Percentiles rank a stretch among this genome's conserved stretches.
These are phyloP conservation scores for Gallirallus australis DNA, from an alignment of 2,797 vertebrate species.

Conservation along the genomic window DNA sequence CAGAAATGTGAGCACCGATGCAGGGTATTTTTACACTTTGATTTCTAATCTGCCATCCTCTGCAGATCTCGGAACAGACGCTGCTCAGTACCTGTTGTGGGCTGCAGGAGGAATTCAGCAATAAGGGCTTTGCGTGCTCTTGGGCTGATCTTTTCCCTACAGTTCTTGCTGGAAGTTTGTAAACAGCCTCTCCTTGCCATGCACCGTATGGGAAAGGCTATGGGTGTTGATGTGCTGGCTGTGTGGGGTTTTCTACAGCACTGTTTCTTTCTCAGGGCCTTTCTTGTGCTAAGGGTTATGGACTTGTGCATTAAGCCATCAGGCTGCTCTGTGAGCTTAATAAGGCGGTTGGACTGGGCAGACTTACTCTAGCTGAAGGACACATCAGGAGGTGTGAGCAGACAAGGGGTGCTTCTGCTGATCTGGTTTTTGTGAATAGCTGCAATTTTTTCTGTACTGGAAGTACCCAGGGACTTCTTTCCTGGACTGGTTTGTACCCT, in stretches of 20 bases:
- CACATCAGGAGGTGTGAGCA: neutral
- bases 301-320: slow-evolving; percentile 21
- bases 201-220: neutral
- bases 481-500: neutral
- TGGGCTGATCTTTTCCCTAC: neutral
- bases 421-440: neutral
- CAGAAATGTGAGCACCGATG: neutral
- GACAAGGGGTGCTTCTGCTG: neutral
- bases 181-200: neutral
- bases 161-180: neutral
- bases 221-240: neutral
- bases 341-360: neutral
- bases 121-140: neutral
- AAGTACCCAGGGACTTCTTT: neutral
- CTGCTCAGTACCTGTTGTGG: neutral
- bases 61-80: neutral
- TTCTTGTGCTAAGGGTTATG: slow-evolving; percentile 22
- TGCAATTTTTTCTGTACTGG: neutral
- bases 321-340: neutral
- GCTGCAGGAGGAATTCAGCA: neutral
- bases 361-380: neutral
- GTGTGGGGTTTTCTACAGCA: slow-evolving; percentile 1
- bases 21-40: neutral
- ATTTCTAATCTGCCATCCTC: neutral
- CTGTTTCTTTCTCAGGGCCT: neutral